Base-by-base conservation (phyloP, 2,888 invertebrate species). In the Sarcophaga carnaria region DNA sequence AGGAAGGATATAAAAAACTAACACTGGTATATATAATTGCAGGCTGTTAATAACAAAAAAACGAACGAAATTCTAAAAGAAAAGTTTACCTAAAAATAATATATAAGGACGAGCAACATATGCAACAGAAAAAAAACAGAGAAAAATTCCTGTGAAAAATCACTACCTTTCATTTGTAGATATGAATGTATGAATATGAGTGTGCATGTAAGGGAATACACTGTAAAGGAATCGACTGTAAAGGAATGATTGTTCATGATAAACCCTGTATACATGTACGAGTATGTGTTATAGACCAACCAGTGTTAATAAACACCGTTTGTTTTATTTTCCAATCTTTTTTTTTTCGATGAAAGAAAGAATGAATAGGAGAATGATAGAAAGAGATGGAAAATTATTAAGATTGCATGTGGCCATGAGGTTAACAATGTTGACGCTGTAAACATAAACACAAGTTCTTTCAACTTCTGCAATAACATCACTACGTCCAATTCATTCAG, bases 361-460 rank as follows among this genome's bases (percentile, higher is more conserved):
- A 49, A 14, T 4, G 11, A 22, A 1, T 22, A 1, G 22, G 22
- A 22, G 22, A 22, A 22, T 22, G 22, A 22, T 22, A 22, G 22
- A 49, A 12, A 2, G 17, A 54, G 5, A 54, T 17, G 54, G 54
- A 72, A 54, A 63, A 64, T 70, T 74, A 81, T 69, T 74, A 74
- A 69, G 69, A 78, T 85, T 81, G 85, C 85, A 85, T 85, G 81
- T 85, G 81, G 81, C 85, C 85, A 80, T 76, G 84, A 85, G 71
- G 84, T 74, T 85, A 81, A 81, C 77, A 74, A 78, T 85, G 81
- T 85, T 81, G 81, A 74, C 63, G 81, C 59, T 74, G 85, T 80
- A 74, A 80, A 85, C 63, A 78, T 54, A 80, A 77, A 64, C 27
- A 63, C 14, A 63, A 59, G 66, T 80, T 80, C 71, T 66, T 74